Conservation (phyloP, 2,113 vertebrate species). For the Dunckerocampus dactyliophorus region DNA sequence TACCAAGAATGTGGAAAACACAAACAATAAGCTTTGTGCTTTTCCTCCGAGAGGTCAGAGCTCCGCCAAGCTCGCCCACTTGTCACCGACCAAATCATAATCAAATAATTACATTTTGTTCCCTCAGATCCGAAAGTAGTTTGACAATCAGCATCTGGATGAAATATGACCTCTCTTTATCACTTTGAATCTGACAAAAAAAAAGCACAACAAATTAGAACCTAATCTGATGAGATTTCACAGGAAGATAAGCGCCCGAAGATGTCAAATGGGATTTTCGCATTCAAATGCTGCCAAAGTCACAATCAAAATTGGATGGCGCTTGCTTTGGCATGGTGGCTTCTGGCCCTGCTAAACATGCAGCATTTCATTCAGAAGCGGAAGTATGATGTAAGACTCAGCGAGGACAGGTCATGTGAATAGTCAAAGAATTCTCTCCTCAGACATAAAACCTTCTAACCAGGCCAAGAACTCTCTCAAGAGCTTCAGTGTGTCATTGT, state of each 20-base stretch:
- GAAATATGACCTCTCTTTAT: too few species aligned
- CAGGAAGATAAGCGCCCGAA: background rate
- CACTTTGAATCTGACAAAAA: too few species aligned
- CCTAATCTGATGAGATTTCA: too few species aligned
- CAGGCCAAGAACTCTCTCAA: background rate
- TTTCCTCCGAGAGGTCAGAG: background rate
- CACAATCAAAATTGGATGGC: background rate
- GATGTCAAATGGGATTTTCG: background rate
- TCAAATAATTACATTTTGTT: too few species aligned
- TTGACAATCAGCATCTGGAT: too few species aligned
- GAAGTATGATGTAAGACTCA: background rate
- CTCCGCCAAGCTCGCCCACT: background rate
- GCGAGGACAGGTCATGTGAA: background rate
- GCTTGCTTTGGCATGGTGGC: background rate
- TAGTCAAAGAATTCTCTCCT: background rate
- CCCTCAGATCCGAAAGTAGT: too few species aligned
- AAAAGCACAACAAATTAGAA: too few species aligned
- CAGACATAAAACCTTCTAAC: background rate
- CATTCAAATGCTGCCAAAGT: background rate
- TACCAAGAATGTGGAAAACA: background rate
- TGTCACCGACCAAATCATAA: too few species aligned
- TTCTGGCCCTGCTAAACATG: background rate
- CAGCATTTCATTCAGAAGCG: background rate
- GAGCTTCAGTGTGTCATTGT: background rate
- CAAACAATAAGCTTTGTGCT: conserved; percentile 1